Percentiles rank a stretch among this genome's conserved stretches.
Evolutionary conservation across 2,888 invertebrate genomes (phyloP).

Genomic region (Drosophila lutescens): DNA sequence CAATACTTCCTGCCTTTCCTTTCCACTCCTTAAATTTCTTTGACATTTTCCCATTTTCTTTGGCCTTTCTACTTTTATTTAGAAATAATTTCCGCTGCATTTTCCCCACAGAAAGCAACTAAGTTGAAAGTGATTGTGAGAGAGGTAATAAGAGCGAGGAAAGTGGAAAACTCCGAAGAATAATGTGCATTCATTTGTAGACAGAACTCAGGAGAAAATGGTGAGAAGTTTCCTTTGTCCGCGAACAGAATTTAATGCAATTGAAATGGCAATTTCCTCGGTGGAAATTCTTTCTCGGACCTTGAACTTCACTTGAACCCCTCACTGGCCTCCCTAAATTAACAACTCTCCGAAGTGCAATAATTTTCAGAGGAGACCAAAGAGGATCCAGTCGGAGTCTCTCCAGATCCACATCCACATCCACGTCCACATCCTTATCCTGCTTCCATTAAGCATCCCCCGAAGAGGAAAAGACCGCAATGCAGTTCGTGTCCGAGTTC

Average conservation of each 20-base stretch:
- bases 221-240: slow-evolving; percentile 36
- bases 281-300: slow-evolving; percentile 7
- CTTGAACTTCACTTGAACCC: slow-evolving; percentile 38
- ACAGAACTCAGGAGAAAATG: not conserved
- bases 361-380: slow-evolving; percentile 22
- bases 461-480: slow-evolving; percentile 33
- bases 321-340: slow-evolving; percentile 2
- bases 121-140: not conserved
- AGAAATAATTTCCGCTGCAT: slow-evolving; percentile 43
- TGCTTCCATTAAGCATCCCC: slow-evolving; percentile 20
- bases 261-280: slow-evolving; percentile 21
- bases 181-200: slow-evolving; percentile 32
- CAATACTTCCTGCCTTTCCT: slow-evolving; percentile 10
- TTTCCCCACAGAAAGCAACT: slow-evolving; percentile 23
- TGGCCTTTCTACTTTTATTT: slow-evolving; percentile 26
- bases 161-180: slow-evolving; percentile 7
- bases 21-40: slow-evolving; percentile 20
- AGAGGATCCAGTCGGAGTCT: slow-evolving; percentile 23
- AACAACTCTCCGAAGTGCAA: slow-evolving; percentile 10
- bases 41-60: slow-evolving; percentile 37
- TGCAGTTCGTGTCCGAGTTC: slow-evolving; percentile 56
- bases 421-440: slow-evolving; percentile 16
- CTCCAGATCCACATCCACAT: slow-evolving; percentile 18
- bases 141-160: slow-evolving; percentile 1
- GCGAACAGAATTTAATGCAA: slow-evolving; percentile 24